Percentiles rank a stretch among this genome's conserved stretches.
phyloP scores from a whole-genome alignment of 2,797 vertebrate species.

The Odontamblyopus lacepedii region DNA sequence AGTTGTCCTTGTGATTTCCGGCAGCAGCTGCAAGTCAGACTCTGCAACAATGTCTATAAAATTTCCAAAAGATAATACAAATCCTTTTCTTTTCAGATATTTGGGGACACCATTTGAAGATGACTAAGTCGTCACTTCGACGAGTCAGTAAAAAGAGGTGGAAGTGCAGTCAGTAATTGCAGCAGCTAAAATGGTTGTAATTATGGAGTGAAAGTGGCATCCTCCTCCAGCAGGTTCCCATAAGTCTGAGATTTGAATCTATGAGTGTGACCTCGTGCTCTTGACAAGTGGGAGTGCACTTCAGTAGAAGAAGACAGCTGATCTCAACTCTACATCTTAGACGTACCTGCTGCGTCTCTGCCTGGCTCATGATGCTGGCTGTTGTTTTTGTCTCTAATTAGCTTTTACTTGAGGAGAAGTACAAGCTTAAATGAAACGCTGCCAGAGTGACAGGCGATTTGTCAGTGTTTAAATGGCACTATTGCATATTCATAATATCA shows the following conservation, averaged over 20 bases:
- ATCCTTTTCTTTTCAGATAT: constrained; percentile 48
- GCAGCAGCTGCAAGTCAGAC: constrained; percentile 49
- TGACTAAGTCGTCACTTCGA: constrained; percentile 55
- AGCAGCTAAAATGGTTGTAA: constrained; percentile 60
- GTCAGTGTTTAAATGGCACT: constrained; percentile 15
- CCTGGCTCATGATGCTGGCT: background rate
- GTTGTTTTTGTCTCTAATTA: constrained; percentile 16
- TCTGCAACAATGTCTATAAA: constrained; percentile 38
- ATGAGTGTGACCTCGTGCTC: constrained; percentile 19
- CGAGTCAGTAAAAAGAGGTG: constrained; percentile 50
- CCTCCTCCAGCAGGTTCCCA: constrained; percentile 37
- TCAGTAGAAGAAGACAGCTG: constrained; percentile 31
- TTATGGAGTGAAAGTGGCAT: constrained; percentile 51
- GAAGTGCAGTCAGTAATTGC: constrained; percentile 65
- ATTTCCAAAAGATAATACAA: constrained; percentile 32
- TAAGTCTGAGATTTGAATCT: constrained; percentile 26
- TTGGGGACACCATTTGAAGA: constrained; percentile 43
- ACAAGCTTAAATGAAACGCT: constrained; percentile 23
- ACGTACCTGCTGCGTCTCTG: constrained; percentile 15
- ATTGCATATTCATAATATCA: background rate
- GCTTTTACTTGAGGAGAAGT: constrained; percentile 21
- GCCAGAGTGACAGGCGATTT: constrained; percentile 19
- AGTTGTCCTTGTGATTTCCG: constrained; percentile 33
- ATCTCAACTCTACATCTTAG: constrained; percentile 25
- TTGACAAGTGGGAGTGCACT: constrained; percentile 17